A percentile compares a stretch with the other conserved stretches of the same genome.
Evolutionary conservation across 2,888 invertebrate species (phyloP).

Genomic region (Ophioninae sp.): DNA sequence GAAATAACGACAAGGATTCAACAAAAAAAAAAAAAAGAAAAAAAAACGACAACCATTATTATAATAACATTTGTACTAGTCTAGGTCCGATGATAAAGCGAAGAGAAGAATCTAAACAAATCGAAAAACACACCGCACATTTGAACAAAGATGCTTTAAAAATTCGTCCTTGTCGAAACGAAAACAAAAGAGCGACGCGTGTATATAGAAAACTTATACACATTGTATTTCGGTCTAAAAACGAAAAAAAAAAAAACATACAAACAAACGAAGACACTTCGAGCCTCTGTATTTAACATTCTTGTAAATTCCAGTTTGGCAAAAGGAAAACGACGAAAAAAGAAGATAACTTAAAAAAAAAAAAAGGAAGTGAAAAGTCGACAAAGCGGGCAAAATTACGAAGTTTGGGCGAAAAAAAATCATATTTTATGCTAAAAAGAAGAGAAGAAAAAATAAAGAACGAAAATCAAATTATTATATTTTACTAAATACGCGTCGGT

Average conservation of each 20-base stretch:
- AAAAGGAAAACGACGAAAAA: constrained; percentile 35
- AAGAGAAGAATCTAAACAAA: constrained; percentile 28
- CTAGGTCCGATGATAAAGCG: constrained; percentile 36
- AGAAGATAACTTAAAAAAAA: constrained; percentile 1
- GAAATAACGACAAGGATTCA: constrained; percentile 4
- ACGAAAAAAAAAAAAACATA: too few species aligned
- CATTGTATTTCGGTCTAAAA: constrained; percentile 48
- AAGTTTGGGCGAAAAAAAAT: constrained; percentile 47
- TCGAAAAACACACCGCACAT: constrained; percentile 20
- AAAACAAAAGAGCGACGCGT: not conserved
- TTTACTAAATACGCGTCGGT: constrained; percentile 68
- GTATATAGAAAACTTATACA: not conserved
- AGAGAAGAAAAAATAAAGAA: constrained; percentile 29
- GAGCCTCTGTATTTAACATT: constrained; percentile 53
- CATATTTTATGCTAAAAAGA: constrained; percentile 65
- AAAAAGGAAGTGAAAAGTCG: constrained; percentile 17
- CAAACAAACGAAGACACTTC: not conserved
- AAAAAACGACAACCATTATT: constrained; percentile 26
- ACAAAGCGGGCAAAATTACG: constrained; percentile 19
- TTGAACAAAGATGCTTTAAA: constrained; percentile 33
- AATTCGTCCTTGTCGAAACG: constrained; percentile 28
- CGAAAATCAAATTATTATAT: constrained; percentile 73
- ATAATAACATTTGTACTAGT: constrained; percentile 62
- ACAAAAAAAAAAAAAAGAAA: constrained; percentile 13
- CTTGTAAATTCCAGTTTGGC: constrained; percentile 52